Conservation (phyloP, 2,797 vertebrate genomes). For the Holocentrus rufus region DNA sequence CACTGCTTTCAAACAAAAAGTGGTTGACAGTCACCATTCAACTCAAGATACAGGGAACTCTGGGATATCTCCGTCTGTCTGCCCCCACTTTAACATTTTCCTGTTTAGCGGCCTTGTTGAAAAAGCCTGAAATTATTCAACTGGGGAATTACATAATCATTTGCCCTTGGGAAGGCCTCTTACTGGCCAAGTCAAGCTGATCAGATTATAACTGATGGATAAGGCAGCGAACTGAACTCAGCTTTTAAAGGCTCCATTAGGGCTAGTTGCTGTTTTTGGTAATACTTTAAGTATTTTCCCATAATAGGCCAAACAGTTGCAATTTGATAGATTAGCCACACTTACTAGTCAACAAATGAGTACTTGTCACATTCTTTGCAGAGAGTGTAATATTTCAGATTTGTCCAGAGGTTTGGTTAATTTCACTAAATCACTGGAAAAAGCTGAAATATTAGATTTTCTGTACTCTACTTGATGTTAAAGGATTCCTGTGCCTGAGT, state of each 20-base stretch:
- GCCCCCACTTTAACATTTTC: conserved; percentile 25
- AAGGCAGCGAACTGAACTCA: conserved; percentile 25
- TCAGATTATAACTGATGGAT: conserved; percentile 53
- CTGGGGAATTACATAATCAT: conserved; percentile 63
- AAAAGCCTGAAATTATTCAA: conserved; percentile 47
- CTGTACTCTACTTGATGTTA: too few relatives aligned
- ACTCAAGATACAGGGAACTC: conserved; percentile 10
- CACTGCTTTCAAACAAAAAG: too few relatives aligned
- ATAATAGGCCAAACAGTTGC: conserved; percentile 24
- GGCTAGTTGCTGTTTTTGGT: conserved; percentile 18
- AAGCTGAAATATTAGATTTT: too few relatives aligned
- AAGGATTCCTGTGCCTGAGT: too few relatives aligned
- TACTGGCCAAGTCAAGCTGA: conserved; percentile 49
- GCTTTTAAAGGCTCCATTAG: conserved; percentile 33
- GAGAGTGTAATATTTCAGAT: too few relatives aligned
- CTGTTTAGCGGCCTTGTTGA: conserved; percentile 45
- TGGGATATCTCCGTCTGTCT: conserved; percentile 12
- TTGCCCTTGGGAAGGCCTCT: conserved; percentile 57
- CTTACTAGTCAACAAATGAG: too few relatives aligned
- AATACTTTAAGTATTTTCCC: conserved; percentile 14
- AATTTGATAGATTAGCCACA: neutral
- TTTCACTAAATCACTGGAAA: too few relatives aligned
- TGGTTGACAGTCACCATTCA: neutral
- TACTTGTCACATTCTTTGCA: too few relatives aligned
- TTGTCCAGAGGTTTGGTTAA: too few relatives aligned